These are phyloP conservation scores for Cygnus atratus DNA, from an alignment of 2,113 vertebrate genomes.

Conservation along the genomic window DNA sequence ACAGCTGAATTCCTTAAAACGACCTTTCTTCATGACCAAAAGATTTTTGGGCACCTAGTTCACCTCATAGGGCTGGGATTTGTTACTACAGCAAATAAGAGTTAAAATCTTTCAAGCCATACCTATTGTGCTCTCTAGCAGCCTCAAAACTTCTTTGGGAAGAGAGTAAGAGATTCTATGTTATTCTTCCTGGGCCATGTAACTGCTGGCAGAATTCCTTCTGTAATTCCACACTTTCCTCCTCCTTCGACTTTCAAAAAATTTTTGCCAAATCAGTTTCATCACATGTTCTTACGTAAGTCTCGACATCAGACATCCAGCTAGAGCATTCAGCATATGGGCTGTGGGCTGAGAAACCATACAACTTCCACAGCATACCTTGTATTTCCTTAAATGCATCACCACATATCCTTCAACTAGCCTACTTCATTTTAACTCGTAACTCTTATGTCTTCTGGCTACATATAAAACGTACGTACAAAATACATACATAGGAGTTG, in stretches of 20 bases:
- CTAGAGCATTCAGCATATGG: not conserved
- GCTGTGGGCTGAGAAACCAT: not conserved
- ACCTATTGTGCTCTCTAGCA: not conserved
- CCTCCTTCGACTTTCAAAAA: not conserved
- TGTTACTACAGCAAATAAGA: not conserved
- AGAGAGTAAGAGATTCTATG: not conserved
- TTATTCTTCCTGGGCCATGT: not conserved
- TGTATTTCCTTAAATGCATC: not conserved
- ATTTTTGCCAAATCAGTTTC: not conserved
- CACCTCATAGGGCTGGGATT: not conserved
- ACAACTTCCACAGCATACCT: not conserved
- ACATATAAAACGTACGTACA: not conserved
- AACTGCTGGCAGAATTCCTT: not conserved
- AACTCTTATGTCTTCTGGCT: not conserved
- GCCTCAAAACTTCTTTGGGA: not conserved
- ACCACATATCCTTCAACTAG: not conserved
- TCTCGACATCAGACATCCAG: not conserved
- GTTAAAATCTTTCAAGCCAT: not conserved
- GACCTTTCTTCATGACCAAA: fast-evolving
- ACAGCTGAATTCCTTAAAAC: not conserved
- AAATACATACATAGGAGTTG: not conserved
- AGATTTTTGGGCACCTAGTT: not conserved
- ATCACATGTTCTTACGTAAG: not conserved
- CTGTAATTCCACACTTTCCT: not conserved
- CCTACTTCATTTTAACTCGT: not conserved